phyloP scores from a whole-genome alignment of 2,797 vertebrate species.

The Channa striata region DNA sequence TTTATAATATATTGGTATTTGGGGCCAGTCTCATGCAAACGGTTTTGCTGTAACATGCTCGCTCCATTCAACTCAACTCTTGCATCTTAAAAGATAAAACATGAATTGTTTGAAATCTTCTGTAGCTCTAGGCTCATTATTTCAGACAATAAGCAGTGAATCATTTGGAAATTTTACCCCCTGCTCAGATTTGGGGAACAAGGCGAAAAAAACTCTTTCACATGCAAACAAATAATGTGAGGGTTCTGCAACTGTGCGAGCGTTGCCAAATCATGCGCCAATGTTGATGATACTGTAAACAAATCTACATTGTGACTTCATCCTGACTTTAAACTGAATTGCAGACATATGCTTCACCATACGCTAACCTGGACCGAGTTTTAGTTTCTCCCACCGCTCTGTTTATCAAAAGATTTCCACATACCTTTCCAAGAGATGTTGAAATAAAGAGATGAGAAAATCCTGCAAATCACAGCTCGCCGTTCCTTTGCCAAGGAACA shows the following conservation, averaged over 20 bases:
- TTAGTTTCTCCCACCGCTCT: constrained; percentile 33
- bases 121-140: constrained; percentile 51
- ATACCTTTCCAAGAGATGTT: constrained; percentile 70
- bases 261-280: constrained; percentile 71
- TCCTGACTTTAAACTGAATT: constrained; percentile 73
- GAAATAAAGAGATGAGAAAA: constrained; percentile 66
- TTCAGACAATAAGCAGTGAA: constrained; percentile 71
- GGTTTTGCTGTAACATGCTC: constrained; percentile 2
- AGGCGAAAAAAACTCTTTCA: constrained; percentile 67
- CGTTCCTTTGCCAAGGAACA: constrained; percentile 47
- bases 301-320: constrained; percentile 76
- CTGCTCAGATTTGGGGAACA: constrained; percentile 35
- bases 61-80: constrained; percentile 6
- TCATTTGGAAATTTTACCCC: constrained; percentile 50
- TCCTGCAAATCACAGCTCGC: constrained; percentile 51
- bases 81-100: constrained; percentile 36
- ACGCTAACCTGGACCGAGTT: constrained; percentile 56
- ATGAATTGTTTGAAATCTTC: constrained; percentile 28
- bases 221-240: constrained; percentile 71
- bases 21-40: constrained; percentile 29
- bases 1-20: constrained; percentile 17
- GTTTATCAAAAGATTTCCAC: constrained; percentile 73
- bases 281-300: constrained; percentile 81
- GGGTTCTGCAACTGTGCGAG: constrained; percentile 58
- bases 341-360: constrained; percentile 77